These are phyloP conservation scores for Promerops cafer DNA, from an alignment of 2,113 vertebrate genomes.

Conservation along the genomic window DNA sequence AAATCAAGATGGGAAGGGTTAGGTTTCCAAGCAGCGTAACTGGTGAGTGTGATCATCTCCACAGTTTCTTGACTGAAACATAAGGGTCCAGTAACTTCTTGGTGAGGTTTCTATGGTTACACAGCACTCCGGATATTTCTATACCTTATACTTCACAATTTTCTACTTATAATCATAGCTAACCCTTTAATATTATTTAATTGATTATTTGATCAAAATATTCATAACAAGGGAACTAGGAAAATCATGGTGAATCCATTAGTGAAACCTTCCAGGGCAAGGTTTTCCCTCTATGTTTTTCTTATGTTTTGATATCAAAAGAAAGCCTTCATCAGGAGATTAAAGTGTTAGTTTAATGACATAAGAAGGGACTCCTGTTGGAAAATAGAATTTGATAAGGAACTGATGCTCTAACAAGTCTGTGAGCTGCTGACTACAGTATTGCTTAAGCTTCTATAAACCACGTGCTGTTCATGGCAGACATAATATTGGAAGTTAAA, in stretches of 20 bases:
- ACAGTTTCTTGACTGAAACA: background rate
- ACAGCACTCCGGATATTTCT: background rate
- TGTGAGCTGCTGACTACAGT: background rate
- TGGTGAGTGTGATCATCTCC: rapidly evolving
- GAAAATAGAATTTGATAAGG: background rate
- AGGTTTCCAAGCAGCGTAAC: background rate
- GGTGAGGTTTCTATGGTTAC: background rate
- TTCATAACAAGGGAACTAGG: background rate
- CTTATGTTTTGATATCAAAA: background rate
- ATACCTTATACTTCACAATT: background rate
- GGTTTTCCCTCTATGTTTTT: background rate
- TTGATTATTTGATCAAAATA: background rate
- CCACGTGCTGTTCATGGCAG: background rate
- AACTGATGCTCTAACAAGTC: background rate
- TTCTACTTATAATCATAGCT: background rate
- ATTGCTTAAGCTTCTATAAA: background rate
- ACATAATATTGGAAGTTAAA: background rate
- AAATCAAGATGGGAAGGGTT: background rate
- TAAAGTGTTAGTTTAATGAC: background rate
- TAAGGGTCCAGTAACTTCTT: background rate
- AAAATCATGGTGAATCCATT: background rate
- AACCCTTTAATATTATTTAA: background rate
- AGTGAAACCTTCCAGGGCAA: background rate
- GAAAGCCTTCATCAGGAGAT: background rate
- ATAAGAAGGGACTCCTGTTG: background rate